A percentile compares a stretch with the other conserved stretches of the same genome.
Evolutionary conservation across 2,113 vertebrate species (phyloP).

Genomic region (Epinephelus cyanopodus): DNA sequence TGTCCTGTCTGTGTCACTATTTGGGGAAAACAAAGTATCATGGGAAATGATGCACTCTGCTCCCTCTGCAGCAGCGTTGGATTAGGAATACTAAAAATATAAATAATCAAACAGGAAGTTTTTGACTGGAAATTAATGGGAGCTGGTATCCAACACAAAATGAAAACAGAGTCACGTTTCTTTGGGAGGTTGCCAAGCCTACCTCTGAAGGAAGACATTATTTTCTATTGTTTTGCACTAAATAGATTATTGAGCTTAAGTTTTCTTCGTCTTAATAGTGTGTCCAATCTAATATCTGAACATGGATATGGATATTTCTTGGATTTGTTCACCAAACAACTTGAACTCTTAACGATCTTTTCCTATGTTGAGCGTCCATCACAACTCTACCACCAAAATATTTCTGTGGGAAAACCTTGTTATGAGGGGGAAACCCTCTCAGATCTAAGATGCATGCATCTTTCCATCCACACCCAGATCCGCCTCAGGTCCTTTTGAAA

Average conservation of each 20-base stretch:
- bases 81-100: conserved; percentile 57
- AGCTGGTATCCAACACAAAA: conserved; percentile 54
- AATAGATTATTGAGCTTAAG: neutral
- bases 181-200: too few relatives aligned
- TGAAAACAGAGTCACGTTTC: conserved; percentile 37
- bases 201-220: neutral
- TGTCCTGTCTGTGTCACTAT: conserved; percentile 24
- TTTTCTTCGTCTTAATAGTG: too few relatives aligned
- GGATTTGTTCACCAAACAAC: neutral
- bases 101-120: conserved; percentile 59
- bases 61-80: neutral
- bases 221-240: neutral
- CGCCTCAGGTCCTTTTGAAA: conserved; percentile 24
- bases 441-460: conserved; percentile 27
- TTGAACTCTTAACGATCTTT: neutral
- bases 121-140: conserved; percentile 34
- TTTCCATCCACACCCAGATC: conserved; percentile 63
- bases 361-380: neutral
- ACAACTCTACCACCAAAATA: neutral
- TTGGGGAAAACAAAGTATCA: conserved; percentile 10
- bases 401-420: conserved; percentile 59
- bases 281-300: neutral
- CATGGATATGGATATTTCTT: neutral
- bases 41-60: conserved; percentile 51
- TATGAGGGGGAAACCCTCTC: neutral